Conservation (phyloP, 2,113 vertebrate species). For the Micronycteris hirsuta region DNA sequence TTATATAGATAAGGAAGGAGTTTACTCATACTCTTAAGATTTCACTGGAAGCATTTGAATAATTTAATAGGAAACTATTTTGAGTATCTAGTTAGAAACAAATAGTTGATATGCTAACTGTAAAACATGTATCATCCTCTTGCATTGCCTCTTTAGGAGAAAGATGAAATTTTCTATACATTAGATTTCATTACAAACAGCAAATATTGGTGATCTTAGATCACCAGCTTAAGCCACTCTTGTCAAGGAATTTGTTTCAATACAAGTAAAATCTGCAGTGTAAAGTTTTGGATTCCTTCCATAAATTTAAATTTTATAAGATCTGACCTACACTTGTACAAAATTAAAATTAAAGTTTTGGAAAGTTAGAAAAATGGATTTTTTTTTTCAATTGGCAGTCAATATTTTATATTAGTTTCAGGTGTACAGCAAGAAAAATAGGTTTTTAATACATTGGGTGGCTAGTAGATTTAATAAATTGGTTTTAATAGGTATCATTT, state of each 20-base stretch:
- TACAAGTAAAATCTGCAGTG: background rate
- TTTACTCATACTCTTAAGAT: background rate
- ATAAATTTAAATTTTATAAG: background rate
- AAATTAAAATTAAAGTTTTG: conserved; percentile 28
- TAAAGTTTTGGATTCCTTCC: background rate
- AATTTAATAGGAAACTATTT: background rate
- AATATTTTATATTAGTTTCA: background rate
- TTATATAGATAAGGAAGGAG: background rate
- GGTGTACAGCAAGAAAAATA: background rate
- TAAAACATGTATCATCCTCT: background rate
- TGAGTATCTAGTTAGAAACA: background rate
- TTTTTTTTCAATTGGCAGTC: background rate
- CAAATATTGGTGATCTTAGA: background rate
- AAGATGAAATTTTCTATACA: background rate
- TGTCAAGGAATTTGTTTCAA: background rate
- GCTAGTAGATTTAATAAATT: background rate
- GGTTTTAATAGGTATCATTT: conserved; percentile 7
- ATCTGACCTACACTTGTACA: background rate
- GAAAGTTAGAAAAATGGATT: background rate
- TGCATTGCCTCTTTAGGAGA: background rate
- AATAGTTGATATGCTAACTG: background rate
- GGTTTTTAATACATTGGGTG: background rate
- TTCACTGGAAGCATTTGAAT: background rate
- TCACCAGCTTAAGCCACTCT: background rate
- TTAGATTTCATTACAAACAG: background rate